Conservation (phyloP, 2,797 vertebrate genomes). For the Moxostoma hubbsi region DNA sequence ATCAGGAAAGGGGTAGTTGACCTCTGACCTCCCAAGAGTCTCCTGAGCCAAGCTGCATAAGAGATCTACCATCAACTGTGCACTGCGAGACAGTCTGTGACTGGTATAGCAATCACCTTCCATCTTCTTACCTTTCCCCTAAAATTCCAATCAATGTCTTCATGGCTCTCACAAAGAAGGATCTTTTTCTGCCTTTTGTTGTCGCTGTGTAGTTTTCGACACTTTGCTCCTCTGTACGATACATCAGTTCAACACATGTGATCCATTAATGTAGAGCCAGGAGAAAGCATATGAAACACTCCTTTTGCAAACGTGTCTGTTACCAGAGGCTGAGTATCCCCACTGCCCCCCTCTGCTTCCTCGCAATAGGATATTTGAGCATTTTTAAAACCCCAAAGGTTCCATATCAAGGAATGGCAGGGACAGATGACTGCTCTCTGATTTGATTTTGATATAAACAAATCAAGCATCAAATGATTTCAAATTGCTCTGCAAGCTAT, state of each 20-base stretch:
- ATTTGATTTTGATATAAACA: conserved; percentile 20
- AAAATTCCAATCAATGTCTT: conserved; percentile 50
- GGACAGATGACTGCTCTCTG: neutral
- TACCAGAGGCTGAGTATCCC: conserved; percentile 64
- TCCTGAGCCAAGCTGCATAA: conserved; percentile 76
- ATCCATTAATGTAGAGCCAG: conserved; percentile 75
- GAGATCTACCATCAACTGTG: conserved; percentile 75
- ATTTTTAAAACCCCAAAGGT: conserved; percentile 40
- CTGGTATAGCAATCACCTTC: conserved; percentile 81
- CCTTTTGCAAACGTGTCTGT: conserved; percentile 66
- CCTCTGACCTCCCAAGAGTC: conserved; percentile 80
- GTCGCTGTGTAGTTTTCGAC: conserved; percentile 30
- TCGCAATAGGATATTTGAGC: conserved; percentile 49
- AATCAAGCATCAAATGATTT: conserved; percentile 7
- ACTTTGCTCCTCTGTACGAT: conserved; percentile 58
- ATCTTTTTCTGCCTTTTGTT: conserved; percentile 37
- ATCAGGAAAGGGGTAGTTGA: conserved; percentile 86
- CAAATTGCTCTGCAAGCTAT: neutral
- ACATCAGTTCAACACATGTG: conserved; percentile 72
- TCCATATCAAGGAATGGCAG: conserved; percentile 2
- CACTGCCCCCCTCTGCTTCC: conserved; percentile 49
- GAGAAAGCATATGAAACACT: conserved; percentile 74
- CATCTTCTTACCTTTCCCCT: conserved; percentile 58
- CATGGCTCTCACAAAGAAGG: conserved; percentile 32
- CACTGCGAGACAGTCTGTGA: conserved; percentile 71